Evolutionary conservation across 2,113 vertebrate species (phyloP).

Genomic region (Podilymbus podiceps): DNA sequence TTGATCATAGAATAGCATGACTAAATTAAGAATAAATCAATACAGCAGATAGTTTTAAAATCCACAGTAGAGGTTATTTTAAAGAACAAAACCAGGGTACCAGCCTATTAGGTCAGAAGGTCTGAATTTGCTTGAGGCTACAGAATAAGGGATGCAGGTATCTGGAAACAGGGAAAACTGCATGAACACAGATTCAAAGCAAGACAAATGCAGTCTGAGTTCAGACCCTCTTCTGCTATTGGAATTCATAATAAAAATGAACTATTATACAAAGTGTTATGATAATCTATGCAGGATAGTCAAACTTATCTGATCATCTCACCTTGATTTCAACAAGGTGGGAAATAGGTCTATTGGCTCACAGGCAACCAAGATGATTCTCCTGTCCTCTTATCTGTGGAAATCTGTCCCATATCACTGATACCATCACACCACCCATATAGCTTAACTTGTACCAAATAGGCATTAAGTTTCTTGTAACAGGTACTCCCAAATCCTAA

Average conservation of each 20-base stretch:
- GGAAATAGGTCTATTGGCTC: background rate
- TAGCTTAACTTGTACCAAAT: background rate
- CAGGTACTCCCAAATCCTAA: background rate
- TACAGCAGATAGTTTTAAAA: background rate
- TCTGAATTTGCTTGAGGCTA: background rate
- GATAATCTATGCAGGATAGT: background rate
- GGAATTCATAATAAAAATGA: background rate
- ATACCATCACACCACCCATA: background rate
- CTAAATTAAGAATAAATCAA: conserved; percentile 33
- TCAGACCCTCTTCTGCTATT: background rate
- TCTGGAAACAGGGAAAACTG: background rate
- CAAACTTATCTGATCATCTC: background rate
- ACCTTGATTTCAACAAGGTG: background rate
- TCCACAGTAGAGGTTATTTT: background rate
- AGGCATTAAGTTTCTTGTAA: background rate
- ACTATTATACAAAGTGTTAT: background rate
- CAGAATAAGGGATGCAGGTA: background rate
- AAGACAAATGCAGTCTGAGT: background rate
- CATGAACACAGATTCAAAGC: background rate
- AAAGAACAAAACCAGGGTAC: background rate
- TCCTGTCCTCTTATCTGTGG: background rate
- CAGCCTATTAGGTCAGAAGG: background rate
- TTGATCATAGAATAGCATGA: background rate
- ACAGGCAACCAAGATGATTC: background rate
- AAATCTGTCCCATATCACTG: background rate